Percentiles rank a stretch among this genome's conserved stretches.
These are phyloP conservation scores for Trichacis sp. DNA, from an alignment of 2,888 invertebrate genomes.

Conservation along the genomic window DNA sequence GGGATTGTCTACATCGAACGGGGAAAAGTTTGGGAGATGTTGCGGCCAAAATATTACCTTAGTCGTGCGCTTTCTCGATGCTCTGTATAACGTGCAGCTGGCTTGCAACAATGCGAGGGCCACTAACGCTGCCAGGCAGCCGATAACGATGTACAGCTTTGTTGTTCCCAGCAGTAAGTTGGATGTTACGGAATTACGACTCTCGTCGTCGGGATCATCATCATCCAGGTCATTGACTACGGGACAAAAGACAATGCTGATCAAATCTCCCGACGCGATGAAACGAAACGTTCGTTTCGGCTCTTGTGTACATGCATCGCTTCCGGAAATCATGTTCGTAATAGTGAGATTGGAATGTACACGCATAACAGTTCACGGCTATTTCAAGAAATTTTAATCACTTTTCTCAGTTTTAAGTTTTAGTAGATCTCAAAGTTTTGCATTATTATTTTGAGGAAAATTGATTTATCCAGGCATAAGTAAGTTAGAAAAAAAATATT, in stretches of 20 bases:
- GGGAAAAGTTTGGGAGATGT: constrained; percentile 18
- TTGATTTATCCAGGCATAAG: too few species aligned
- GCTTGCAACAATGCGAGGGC: constrained; percentile 87
- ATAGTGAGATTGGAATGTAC: too few species aligned
- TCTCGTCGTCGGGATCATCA: constrained; percentile 49
- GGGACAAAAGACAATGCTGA: constrained; percentile 55
- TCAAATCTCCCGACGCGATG: constrained; percentile 9
- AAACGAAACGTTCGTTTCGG: constrained; percentile 18
- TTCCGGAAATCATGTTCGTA: too few species aligned
- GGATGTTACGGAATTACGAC: constrained; percentile 44
- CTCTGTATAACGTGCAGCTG: constrained; percentile 82
- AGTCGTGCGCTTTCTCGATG: constrained; percentile 72
- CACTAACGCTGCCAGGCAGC: constrained; percentile 83
- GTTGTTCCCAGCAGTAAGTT: constrained; percentile 78
- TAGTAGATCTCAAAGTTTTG: too few species aligned
- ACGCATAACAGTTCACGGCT: too few species aligned
- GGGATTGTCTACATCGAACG: constrained; percentile 25
- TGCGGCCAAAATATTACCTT: constrained; percentile 73
- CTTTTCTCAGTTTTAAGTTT: too few species aligned
- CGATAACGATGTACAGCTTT: constrained; percentile 85
- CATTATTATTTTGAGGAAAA: too few species aligned
- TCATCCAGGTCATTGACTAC: constrained; percentile 69
- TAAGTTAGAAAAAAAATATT: too few species aligned
- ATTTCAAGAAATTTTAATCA: too few species aligned
- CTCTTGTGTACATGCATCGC: background rate